Conservation (phyloP, 2,113 vertebrate species). For the Irena cyanogastra region DNA sequence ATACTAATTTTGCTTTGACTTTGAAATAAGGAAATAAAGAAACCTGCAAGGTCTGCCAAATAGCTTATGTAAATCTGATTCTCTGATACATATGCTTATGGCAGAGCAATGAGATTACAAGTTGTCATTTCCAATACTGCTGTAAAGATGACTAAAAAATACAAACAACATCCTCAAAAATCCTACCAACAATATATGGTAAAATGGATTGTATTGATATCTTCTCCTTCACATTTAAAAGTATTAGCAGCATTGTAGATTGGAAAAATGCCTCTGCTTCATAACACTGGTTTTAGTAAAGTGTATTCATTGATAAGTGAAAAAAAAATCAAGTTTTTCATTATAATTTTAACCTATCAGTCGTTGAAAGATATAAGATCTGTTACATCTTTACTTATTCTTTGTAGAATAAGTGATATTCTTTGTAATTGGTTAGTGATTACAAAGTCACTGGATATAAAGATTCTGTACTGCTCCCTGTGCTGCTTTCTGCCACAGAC, state of each 20-base stretch:
- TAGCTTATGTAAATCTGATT: background rate
- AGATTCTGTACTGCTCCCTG: background rate
- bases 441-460: background rate
- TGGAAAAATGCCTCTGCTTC: background rate
- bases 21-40: background rate
- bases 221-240: background rate
- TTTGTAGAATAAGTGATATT: background rate
- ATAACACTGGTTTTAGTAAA: background rate
- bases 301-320: background rate
- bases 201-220: background rate
- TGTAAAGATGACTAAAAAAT: background rate
- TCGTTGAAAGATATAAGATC: background rate
- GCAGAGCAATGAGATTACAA: background rate
- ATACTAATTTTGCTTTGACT: background rate
- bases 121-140: background rate
- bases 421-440: background rate
- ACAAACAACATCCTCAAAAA: background rate
- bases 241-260: background rate
- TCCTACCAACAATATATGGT: background rate
- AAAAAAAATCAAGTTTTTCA: background rate
- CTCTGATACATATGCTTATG: background rate
- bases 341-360: background rate
- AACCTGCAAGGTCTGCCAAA: background rate
- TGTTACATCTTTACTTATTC: background rate
- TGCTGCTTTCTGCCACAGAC: background rate